Evolutionary conservation across 2,888 invertebrate species (phyloP).

Genomic region (Synergus laeviventris): DNA sequence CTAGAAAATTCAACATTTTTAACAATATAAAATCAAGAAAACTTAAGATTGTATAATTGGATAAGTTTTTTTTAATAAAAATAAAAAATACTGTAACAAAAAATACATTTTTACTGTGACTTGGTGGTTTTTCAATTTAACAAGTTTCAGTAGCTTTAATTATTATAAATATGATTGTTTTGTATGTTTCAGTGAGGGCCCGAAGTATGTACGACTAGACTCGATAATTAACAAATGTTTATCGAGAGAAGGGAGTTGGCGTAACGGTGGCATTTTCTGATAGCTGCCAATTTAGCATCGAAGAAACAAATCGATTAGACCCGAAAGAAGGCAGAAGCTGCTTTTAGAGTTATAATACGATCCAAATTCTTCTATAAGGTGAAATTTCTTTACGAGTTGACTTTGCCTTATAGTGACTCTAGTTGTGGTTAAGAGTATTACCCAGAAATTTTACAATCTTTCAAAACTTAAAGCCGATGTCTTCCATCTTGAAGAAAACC

Average conservation of each 20-base stretch:
- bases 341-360: not conserved
- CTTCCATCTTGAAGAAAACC: not conserved
- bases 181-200: slow-evolving; percentile 78
- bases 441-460: not conserved
- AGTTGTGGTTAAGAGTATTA: not conserved
- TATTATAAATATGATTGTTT: slow-evolving; percentile 45
- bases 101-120: not conserved
- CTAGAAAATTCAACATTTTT: no score
- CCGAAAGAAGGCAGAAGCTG: not conserved
- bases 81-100: not conserved
- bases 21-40: no score
- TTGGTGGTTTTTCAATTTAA: no score
- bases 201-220: slow-evolving; percentile 70
- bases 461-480: not conserved
- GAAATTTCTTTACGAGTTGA: not conserved
- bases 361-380: not conserved
- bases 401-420: not conserved
- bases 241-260: slow-evolving; percentile 37
- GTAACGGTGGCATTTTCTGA: slow-evolving; percentile 42
- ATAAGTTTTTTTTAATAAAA: no score
- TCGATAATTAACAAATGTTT: slow-evolving; percentile 26
- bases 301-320: slow-evolving; percentile 17
- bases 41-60: no score
- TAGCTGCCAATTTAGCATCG: slow-evolving; percentile 38
- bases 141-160: no score